Evolutionary conservation across 2,888 invertebrate genomes (phyloP), one percentile per base, ranked within the genome.

Genomic region (Corbicula japonica): DNA sequence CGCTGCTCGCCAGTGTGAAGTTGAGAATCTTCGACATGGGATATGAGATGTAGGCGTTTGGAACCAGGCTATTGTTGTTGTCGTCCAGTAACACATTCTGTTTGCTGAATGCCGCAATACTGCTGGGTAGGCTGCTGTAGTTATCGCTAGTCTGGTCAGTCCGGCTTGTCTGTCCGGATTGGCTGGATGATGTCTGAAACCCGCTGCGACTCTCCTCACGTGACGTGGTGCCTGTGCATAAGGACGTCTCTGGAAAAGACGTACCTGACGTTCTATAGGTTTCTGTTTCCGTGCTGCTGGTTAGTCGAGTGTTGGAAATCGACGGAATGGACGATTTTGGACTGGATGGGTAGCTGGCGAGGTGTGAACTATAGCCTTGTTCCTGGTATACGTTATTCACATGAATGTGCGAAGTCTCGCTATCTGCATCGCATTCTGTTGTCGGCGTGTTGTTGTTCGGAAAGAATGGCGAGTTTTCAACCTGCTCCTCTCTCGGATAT

Each of bases 361-460:
- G 75, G 4, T 76, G 80, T 4, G 79, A 81, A 18, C 56, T 54
- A 10, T 28, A 35, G 21, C 15, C 26, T 34, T 18, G 21, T 15
- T 46, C 32, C n/a, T 66, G 35, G 34, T 38, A 32, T n/a, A 21
- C 30, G 21, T 12, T 70, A 52, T 18, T 60, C 12, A 28, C 56
- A 56, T 34, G 32, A 8, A 26, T 48, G 5, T 70, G 70, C 10
- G 76, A 76, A 21, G 60, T 76, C 70, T 79, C 85, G 50, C 85
- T 84, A 0, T 77, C 82, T 15, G 63, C 71, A 23, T 86, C 88
- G 41, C 79, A 84, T 34, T 87, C 87, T 4, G 84, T 87, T 12
- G 85, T 89, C 1, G 89, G 90, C 0, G 90, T 90, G 76, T 89
- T 90, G 77, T 88, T 81, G 75, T 88, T 84, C 4, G 89, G 89